Evolutionary conservation across 2,113 vertebrate species (phyloP), one percentile per base, ranked within the genome.

Genomic region (Strix aluco): DNA sequence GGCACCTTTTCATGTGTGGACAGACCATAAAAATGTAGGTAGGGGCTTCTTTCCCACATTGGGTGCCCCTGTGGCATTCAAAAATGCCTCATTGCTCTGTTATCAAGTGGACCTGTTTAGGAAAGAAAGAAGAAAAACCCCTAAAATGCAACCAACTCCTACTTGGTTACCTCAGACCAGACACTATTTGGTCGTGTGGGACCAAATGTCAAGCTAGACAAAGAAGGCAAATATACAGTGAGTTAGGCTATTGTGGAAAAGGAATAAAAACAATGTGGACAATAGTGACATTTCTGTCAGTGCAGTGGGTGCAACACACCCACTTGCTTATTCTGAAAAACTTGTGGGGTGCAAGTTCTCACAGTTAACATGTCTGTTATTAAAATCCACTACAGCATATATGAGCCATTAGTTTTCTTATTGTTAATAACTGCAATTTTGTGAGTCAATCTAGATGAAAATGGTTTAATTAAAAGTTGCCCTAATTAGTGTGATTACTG

Each of bases 151-250:
- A 86, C 73, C 54, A 79, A 2, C 77, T 87, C 83, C 88, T 82
- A 46, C 79, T 67, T 54, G 51, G 52, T 67, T 71, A 86, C 85
- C 90, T 88, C 93, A 92, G 86, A 63, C 21, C 93, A 96, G 82
- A 10, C 94, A 47, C 55, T 80, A 2, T 74, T 90, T 49, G 78
- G 67, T 86, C 1, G 0, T 74, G 89, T 96, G 96, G 74, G 94
- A 95, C 79, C 96, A 97, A 97, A 97, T 97, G 96, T 92, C 96
- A 94, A 36, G 71, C 74, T 26, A 11, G 91, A 97, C 97, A 97
- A 97, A 96, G 97, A 42, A 34, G 21, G 79, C 93, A 91, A 94
- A 54, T 61, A 20, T 47, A 2, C 16, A 90, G 89, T 91, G 92
- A 96, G 87, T 74, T 55, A 58, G 89, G 89, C 84, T 93, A 59